Conservation (phyloP, 2,888 invertebrate genomes). For the Heliconius aoede region DNA sequence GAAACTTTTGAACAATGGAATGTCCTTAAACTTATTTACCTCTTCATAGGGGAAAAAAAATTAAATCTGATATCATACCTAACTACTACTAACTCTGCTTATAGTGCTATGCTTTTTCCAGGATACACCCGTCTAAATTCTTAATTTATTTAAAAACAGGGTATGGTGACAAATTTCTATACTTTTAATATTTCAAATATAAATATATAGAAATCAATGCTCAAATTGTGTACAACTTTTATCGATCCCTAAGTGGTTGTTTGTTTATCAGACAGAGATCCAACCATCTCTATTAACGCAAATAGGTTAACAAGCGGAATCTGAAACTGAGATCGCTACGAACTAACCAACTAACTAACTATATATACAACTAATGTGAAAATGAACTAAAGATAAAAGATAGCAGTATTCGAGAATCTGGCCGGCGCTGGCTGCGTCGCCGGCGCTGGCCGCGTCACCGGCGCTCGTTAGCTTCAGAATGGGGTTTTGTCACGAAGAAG, state of each 20-base stretch:
- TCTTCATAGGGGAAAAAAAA: too few relatives aligned
- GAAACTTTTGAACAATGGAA: too few relatives aligned
- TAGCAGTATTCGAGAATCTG: slow-evolving; percentile 51
- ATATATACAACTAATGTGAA: slow-evolving; percentile 37
- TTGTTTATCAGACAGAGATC: slow-evolving; percentile 26
- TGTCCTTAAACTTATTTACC: too few relatives aligned
- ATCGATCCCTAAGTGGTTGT: slow-evolving; percentile 19
- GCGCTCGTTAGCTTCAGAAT: slow-evolving; percentile 59
- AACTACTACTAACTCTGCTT: too few relatives aligned
- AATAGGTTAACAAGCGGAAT: slow-evolving; percentile 40
- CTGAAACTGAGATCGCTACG: slow-evolving; percentile 23
- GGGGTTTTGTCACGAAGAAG: slow-evolving; percentile 64
- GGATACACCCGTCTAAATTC: too few relatives aligned
- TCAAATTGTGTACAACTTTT: background rate
- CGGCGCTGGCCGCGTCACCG: slow-evolving; percentile 53
- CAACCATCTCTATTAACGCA: slow-evolving; percentile 30
- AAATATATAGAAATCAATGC: background rate
- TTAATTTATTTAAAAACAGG: too few relatives aligned
- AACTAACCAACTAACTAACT: slow-evolving; percentile 36
- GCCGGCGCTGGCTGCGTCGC: slow-evolving; percentile 52
- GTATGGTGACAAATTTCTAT: too few relatives aligned
- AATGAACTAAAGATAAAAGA: slow-evolving; percentile 52
- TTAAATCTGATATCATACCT: too few relatives aligned
- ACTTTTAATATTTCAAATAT: too few relatives aligned
- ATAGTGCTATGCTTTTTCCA: too few relatives aligned